phyloP scores from a whole-genome alignment of 2,888 invertebrate species.

The Hirudinaria manillensis region DNA sequence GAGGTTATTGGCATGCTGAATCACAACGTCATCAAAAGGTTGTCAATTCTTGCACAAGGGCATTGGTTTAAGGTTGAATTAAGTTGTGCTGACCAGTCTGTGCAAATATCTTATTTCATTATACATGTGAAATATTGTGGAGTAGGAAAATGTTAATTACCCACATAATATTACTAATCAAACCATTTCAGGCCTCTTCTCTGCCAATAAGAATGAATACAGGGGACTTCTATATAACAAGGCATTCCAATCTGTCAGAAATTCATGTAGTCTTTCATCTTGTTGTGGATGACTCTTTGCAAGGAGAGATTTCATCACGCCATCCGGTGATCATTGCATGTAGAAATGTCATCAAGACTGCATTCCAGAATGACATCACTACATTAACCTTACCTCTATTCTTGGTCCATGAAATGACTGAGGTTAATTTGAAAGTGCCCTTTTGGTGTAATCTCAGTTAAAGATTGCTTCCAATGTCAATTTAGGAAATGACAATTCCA shows the following conservation, averaged over 20 bases:
- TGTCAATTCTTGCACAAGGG: too few relatives aligned
- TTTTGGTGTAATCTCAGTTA: neutral
- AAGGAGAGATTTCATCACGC: slow-evolving; percentile 84
- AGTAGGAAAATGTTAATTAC: too few relatives aligned
- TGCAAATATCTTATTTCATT: too few relatives aligned
- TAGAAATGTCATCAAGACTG: slow-evolving; percentile 88
- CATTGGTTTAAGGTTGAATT: too few relatives aligned
- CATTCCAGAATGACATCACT: slow-evolving; percentile 88
- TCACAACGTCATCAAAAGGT: too few relatives aligned
- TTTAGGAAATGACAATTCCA: slow-evolving; percentile 71
- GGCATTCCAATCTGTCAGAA: slow-evolving; percentile 85
- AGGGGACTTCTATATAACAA: slow-evolving; percentile 54
- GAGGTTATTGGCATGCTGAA: too few relatives aligned
- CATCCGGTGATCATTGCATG: slow-evolving; percentile 90
- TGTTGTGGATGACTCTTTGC: slow-evolving; percentile 71
- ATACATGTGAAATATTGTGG: too few relatives aligned
- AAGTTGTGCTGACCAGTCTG: too few relatives aligned
- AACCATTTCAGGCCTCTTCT: too few relatives aligned
- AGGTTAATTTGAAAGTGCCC: slow-evolving; percentile 61
- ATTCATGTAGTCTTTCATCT: slow-evolving; percentile 93
- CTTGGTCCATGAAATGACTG: slow-evolving; percentile 84
- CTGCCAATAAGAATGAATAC: slow-evolving; percentile 8
- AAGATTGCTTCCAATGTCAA: neutral
- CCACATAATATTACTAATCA: too few relatives aligned
- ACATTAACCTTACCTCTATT: slow-evolving; percentile 86